phyloP scores from a whole-genome alignment of 2,888 invertebrate species.

The Automeris io region DNA sequence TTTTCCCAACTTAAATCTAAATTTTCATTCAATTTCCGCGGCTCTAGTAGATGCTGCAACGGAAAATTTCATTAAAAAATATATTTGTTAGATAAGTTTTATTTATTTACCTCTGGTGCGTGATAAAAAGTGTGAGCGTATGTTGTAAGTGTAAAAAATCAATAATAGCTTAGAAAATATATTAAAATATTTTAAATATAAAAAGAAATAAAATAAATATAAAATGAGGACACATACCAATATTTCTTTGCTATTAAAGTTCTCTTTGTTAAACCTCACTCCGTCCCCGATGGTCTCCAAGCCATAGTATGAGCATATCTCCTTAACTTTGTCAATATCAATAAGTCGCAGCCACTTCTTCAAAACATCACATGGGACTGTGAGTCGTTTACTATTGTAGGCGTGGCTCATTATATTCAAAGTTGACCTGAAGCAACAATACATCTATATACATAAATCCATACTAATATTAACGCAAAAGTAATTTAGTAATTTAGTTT shows the following conservation, averaged over 20 bases:
- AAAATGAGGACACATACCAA: constrained; percentile 48
- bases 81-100: no score
- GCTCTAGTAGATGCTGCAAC: constrained; percentile 32
- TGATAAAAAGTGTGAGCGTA: no score
- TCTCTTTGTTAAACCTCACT: constrained; percentile 34
- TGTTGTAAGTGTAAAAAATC: no score
- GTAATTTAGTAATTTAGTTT: no score
- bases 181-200: not conserved
- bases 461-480: not conserved
- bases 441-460: not conserved
- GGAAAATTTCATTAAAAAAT: constrained; percentile 10
- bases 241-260: constrained; percentile 49
- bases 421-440: constrained; percentile 71
- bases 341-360: constrained; percentile 65
- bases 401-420: constrained; percentile 74
- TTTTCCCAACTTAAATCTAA: constrained; percentile 26
- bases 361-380: constrained; percentile 64
- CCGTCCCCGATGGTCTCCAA: constrained; percentile 37
- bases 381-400: constrained; percentile 75
- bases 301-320: constrained; percentile 71
- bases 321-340: constrained; percentile 42
- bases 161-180: no score
- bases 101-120: no score
- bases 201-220: not conserved
- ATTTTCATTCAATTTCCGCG: constrained; percentile 19